A percentile compares a stretch with the other conserved stretches of the same genome.
These are phyloP conservation scores for Drepanosiphum platanoidis DNA, from an alignment of 2,888 invertebrate genomes.

Conservation along the genomic window DNA sequence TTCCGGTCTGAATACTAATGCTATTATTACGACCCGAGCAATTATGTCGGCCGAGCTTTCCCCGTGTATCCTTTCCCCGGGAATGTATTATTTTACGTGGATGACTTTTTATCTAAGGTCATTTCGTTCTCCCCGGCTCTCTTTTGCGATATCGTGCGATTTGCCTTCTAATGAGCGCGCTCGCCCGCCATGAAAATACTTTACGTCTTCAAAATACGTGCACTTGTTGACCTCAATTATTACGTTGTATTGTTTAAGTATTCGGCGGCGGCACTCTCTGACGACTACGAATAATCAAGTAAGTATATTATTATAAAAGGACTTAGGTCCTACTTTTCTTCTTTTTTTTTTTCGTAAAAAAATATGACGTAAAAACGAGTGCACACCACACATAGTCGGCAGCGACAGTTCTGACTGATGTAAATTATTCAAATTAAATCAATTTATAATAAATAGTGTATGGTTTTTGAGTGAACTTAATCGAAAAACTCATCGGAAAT, in stretches of 20 bases:
- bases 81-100: slow-evolving; percentile 21
- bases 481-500: too few species aligned
- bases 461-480: too few species aligned
- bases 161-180: slow-evolving; percentile 40
- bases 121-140: slow-evolving; percentile 12
- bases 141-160: neutral
- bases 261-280: too few species aligned
- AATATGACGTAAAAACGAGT: too few species aligned
- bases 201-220: neutral
- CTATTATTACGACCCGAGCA: slow-evolving; percentile 46
- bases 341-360: too few species aligned
- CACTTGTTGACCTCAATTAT: neutral
- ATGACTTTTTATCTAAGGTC: slow-evolving; percentile 47
- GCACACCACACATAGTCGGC: too few species aligned
- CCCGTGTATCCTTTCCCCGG: neutral
- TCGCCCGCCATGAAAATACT: neutral
- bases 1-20: slow-evolving; percentile 53
- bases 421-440: too few species aligned
- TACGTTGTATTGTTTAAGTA: neutral
- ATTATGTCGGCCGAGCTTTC: slow-evolving; percentile 31
- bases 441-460: too few species aligned
- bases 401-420: too few species aligned
- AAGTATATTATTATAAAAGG: too few species aligned
- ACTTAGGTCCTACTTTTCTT: too few species aligned
- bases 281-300: too few species aligned